Conservation (phyloP, 2,113 vertebrate genomes). For the Ia io region DNA sequence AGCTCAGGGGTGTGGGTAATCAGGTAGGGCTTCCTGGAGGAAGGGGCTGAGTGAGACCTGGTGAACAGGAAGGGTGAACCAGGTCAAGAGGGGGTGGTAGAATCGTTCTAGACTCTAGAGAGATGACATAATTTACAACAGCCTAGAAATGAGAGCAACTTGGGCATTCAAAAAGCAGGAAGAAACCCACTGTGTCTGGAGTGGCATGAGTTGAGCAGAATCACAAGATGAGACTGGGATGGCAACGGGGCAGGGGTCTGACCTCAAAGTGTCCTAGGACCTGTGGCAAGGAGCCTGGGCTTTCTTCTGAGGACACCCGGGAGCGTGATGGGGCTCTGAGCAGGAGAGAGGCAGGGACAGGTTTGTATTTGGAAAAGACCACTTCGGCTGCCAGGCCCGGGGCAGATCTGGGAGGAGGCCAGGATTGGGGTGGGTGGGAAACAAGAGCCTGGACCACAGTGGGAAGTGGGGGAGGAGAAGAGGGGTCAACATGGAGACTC, state of each 20-base stretch:
- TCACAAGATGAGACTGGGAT: background rate
- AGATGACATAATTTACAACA: background rate
- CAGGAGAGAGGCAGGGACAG: background rate
- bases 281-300: background rate
- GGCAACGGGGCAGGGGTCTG: background rate
- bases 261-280: accelerated
- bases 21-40: background rate
- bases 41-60: background rate
- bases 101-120: background rate
- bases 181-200: background rate
- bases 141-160: background rate
- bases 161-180: background rate
- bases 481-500: background rate
- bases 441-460: background rate
- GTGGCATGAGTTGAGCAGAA: accelerated
- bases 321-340: background rate
- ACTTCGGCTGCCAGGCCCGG: background rate
- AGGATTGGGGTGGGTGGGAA: accelerated
- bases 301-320: background rate
- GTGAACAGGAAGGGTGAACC: background rate
- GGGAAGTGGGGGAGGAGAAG: background rate
- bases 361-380: background rate
- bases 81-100: background rate
- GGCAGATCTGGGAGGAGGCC: background rate
- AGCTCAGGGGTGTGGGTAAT: background rate